Evolutionary conservation across 2,113 vertebrate species (phyloP).

Genomic region (Pelecanus crispus): DNA sequence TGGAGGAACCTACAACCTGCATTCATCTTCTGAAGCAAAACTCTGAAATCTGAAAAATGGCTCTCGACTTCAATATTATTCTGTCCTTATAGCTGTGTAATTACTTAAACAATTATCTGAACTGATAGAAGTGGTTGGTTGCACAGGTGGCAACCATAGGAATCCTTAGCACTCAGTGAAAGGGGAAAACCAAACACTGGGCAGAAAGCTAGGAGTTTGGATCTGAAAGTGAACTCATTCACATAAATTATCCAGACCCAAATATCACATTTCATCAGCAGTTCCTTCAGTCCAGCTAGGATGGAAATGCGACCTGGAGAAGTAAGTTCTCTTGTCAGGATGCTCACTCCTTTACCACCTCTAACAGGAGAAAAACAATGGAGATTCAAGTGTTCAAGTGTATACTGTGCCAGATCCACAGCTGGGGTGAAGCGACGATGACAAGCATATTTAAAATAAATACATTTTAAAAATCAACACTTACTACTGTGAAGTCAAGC

Average conservation of each 20-base stretch:
- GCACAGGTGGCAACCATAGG: background rate
- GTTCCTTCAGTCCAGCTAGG: background rate
- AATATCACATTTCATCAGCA: background rate
- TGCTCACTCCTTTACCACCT: background rate
- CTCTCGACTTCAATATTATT: background rate
- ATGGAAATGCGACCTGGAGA: background rate
- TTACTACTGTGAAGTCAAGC: background rate
- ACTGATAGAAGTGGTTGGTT: background rate
- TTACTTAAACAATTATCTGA: background rate
- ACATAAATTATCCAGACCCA: background rate
- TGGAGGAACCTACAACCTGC: background rate
- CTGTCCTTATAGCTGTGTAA: background rate
- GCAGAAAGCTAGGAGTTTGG: background rate
- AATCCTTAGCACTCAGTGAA: background rate
- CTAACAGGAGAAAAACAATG: background rate
- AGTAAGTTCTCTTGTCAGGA: background rate
- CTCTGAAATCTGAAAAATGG: background rate
- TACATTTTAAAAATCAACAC: no score
- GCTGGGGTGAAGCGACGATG: background rate
- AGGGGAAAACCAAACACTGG: background rate
- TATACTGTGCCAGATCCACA: background rate
- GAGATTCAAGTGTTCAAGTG: background rate
- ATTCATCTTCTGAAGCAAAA: background rate
- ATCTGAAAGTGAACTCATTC: background rate
- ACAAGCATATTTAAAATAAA: background rate